Base-by-base conservation (phyloP, 2,113 vertebrate species). In the Carlito syrichta region DNA sequence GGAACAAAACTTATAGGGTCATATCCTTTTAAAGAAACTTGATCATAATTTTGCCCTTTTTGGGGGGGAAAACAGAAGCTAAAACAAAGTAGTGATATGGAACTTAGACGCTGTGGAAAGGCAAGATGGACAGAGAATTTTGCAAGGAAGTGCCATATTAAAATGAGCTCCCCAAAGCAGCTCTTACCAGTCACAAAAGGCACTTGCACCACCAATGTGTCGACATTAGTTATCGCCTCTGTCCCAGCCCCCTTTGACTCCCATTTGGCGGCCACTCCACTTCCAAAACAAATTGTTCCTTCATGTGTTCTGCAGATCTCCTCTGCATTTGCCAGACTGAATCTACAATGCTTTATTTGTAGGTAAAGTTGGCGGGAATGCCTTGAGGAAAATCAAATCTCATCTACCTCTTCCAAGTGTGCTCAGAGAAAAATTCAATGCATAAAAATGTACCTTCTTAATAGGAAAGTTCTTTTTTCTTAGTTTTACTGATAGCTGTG, bases 381-480 rank as follows among this genome's bases (percentile, higher is more conserved):
- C 66, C 89, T 45, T 79, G 86, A 98, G 88, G 97, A 97, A 98
- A 98, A 96, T 97, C 86, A 98, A 96, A 97, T 98, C 48, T 92
- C 68, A 97, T 98, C 92, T 92, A 94, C 95, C 17, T 97, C 87
- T 82, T 97, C 90, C 89, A 76, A 54, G 78, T 89, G 73, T 95
- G 96, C 97, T 94, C 94, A 94, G 97, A 97, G 96, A 97, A 97
- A 98, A 98, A 98, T 98, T 98, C 98, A 98, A 97, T 98, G 98
- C 95, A 98, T 98, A 98, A 98, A 98, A 99, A 98, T 98, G 97
- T 96, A 84, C 40, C 96, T 98, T 98, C 96, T 98, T 97, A 97
- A 94, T 25, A 74, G 97, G 40, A 97, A 98, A 93, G 97, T 54
- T 96, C 62, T 97, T 98, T 98, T 98, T 98, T 98, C 97, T 99